Evolutionary conservation across 2,113 vertebrate species (phyloP), one percentile per base, ranked within the genome.

Genomic region (Neogobius melanostomus): DNA sequence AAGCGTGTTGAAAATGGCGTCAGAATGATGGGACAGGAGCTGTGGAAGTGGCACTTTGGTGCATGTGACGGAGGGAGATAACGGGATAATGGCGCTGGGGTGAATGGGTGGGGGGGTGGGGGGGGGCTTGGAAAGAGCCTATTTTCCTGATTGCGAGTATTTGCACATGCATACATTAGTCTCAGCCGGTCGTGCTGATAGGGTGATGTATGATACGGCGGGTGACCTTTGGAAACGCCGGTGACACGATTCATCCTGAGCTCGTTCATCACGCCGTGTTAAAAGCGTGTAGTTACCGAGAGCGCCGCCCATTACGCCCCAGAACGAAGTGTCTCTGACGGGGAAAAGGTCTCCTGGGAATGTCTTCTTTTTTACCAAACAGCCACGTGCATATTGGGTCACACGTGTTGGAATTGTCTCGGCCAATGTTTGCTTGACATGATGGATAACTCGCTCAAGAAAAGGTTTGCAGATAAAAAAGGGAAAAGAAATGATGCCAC

Each of bases 171-270:
- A 1, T 68, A 68, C 64, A 69, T 70, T 0, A 10, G 15, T 66
- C 43, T 53, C 54, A 21, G 68, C 45, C 54, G 70, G 80, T 84
- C 76, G 45, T 66, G 57, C 43, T 65, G 79, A 86, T 80, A 72
- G 65, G 66, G 57, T 86, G 86, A 88, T 84, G 71, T 83, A 82
- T 82, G 77, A 69, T 79, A 74, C 70, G 78, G 71, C 69, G 68
- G 73, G 80, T 87, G 76, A 71, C 71, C 67, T 28, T 81, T 59
- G 67, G 74, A 71, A 60, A 66, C 66, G 66, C 53, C 12, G 70
- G 69, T 79, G 85, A 84, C 70, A 75, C 68, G 9, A 60, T 64
- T 68, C 71, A 81, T 83, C 80, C 56, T 44, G 36, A 50, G 51
- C 70, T 85, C 75, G 66, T 87, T 85, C 79, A 87, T 85, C 82